These are phyloP conservation scores for Acanthococcus lagerstroemiae DNA, from an alignment of 2,888 invertebrate genomes.

Conservation along the genomic window DNA sequence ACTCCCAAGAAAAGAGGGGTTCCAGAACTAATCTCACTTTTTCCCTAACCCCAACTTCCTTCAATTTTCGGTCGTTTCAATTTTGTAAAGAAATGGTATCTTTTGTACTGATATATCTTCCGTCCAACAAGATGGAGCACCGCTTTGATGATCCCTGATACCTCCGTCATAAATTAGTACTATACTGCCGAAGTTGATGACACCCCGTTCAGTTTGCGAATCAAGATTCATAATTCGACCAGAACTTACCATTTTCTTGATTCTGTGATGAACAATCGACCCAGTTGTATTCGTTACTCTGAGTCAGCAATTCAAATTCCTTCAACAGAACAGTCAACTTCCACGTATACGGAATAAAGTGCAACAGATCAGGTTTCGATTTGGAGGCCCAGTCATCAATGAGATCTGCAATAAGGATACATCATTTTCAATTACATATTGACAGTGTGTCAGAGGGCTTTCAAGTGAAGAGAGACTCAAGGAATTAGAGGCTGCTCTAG, in stretches of 20 bases:
- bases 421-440: background rate
- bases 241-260: conserved; percentile 75
- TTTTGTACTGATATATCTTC: too few species aligned
- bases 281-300: conserved; percentile 97
- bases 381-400: conserved; percentile 96
- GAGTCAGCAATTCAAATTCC: conserved; percentile 86
- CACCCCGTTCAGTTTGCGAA: too few species aligned
- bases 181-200: too few species aligned
- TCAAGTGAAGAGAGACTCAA: background rate
- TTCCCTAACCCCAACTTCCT: too few species aligned
- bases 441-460: background rate
- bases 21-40: too few species aligned
- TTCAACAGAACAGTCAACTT: conserved; percentile 80
- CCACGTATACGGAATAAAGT: conserved; percentile 96
- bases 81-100: too few species aligned
- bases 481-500: too few species aligned
- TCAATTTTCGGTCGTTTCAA: too few species aligned
- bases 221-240: too few species aligned
- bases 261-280: conserved; percentile 94
- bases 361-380: conserved; percentile 80
- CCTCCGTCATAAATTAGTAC: too few species aligned
- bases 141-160: too few species aligned
- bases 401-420: conserved; percentile 53
- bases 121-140: too few species aligned
- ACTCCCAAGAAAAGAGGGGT: conserved; percentile 4